phyloP scores from a whole-genome alignment of 2,888 invertebrate species.

The Thymelicus lineola region DNA sequence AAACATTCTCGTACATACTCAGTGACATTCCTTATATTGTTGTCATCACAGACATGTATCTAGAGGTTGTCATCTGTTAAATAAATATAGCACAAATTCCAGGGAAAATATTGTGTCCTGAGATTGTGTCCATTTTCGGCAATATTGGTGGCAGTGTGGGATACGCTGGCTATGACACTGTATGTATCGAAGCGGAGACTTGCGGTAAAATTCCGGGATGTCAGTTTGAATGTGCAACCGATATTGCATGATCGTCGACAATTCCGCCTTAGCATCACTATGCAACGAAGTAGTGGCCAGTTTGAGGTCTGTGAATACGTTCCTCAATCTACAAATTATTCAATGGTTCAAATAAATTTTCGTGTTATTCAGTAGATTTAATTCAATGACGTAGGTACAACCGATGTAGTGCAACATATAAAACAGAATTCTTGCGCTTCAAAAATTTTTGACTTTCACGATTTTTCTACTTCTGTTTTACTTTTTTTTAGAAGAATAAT shows the following conservation, averaged over 20 bases:
- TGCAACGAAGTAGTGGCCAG: constrained; percentile 85
- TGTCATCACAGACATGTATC: too few relatives aligned
- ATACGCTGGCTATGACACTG: constrained; percentile 86
- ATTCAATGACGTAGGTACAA: too few relatives aligned
- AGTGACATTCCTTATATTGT: neutral
- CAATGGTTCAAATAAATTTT: too few relatives aligned
- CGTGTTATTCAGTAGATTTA: too few relatives aligned
- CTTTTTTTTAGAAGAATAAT: too few relatives aligned
- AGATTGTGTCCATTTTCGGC: constrained; percentile 94
- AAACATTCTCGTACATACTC: neutral
- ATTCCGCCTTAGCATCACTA: constrained; percentile 80
- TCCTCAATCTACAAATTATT: neutral
- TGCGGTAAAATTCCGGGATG: constrained; percentile 87
- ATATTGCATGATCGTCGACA: constrained; percentile 79
- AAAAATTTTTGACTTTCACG: too few relatives aligned
- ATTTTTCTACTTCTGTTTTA: too few relatives aligned
- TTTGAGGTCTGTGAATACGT: constrained; percentile 76
- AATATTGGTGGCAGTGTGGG: constrained; percentile 89
- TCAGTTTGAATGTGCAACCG: constrained; percentile 86
- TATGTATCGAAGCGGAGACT: constrained; percentile 65
- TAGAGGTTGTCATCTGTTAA: too few relatives aligned
- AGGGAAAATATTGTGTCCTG: constrained; percentile 90
- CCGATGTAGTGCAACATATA: too few relatives aligned
- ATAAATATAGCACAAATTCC: too few relatives aligned
- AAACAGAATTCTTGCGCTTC: too few relatives aligned